Base-by-base conservation (phyloP, 2,797 vertebrate species). In the Pseudochaenichthys georgianus region DNA sequence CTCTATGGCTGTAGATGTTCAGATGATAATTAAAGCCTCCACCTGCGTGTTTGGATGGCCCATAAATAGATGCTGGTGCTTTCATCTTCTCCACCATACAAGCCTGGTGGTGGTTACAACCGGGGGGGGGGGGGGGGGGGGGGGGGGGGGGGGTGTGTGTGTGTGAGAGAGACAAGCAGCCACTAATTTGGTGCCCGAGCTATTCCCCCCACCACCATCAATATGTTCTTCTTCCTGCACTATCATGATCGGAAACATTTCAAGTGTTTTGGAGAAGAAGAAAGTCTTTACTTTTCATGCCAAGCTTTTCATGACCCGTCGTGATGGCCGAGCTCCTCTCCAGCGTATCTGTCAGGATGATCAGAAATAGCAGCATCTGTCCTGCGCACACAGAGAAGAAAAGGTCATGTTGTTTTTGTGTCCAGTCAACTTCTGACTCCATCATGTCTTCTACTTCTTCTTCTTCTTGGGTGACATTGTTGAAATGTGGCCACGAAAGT, bases 1-100 rank as follows among this genome's bases (percentile, higher is more conserved):
- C 64, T 52, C 51, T 69, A 74, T 68, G 66, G 62, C 70, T 76
- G 80, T 77, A 89, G 75, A 75, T 75, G 80, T 86, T 79, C 53
- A 73, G 69, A 81, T 73, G 86, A 75, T 86, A 84, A 89, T 89
- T 87, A 88, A 87, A 86, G 77, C 80, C 78, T 87, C 84, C 81
- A 90, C 87, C 82, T 90, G 84, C 73, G 8, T 80, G 74, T 85
- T 83, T 77, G 78, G 84, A 88, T 82, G 80, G 75, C 71, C 76
- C 79, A 70, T 82, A 86, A 87, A 90, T 87, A 84, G 77, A 87
- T 71, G 69, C 53, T 70, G 66, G 70, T 4, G 73, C 81, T 83
- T 82, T 89, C 80, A 83, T 79, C 74, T 83, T 79, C 74, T 83
- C 78, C 63, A 73, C 83, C 77, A 53, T 59, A 68, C 83, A 77